Evolutionary conservation across 2,113 vertebrate species (phyloP).

Genomic region (Cygnus atratus): DNA sequence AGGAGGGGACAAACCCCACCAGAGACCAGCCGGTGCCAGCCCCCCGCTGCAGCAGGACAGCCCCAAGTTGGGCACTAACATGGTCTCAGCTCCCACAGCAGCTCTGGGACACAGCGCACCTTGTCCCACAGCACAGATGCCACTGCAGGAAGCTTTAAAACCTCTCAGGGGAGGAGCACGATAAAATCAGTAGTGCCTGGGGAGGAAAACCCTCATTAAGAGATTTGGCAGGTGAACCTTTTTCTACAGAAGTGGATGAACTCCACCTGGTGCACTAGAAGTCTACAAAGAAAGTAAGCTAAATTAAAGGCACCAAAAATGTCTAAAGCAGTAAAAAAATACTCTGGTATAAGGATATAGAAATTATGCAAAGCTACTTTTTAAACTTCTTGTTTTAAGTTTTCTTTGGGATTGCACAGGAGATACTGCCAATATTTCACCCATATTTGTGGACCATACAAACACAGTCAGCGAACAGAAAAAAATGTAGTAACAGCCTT

Average conservation of each 20-base stretch:
- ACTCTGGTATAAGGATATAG: not conserved
- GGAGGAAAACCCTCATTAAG: not conserved
- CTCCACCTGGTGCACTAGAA: not conserved
- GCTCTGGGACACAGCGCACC: accelerated
- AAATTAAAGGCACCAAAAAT: not conserved
- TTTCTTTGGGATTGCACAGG: not conserved
- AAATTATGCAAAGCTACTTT: not conserved
- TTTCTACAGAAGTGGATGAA: not conserved
- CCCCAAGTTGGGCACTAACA: too few species aligned
- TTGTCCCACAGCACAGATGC: not conserved
- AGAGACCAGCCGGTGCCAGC: not conserved
- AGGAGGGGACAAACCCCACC: not conserved
- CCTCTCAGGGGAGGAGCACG: not conserved
- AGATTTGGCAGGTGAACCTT: not conserved
- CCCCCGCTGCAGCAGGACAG: too few species aligned
- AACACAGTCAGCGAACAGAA: constrained; percentile 9
- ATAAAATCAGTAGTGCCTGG: not conserved
- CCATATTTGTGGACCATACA: not conserved
- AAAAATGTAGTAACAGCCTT: not conserved
- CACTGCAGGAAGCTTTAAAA: not conserved
- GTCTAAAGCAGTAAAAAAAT: not conserved
- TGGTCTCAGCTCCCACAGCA: not conserved
- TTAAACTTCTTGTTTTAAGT: not conserved
- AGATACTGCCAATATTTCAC: not conserved
- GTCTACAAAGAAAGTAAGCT: not conserved